phyloP scores from a whole-genome alignment of 2,888 invertebrate species.

The Aphelenchoides bicaudatus region DNA sequence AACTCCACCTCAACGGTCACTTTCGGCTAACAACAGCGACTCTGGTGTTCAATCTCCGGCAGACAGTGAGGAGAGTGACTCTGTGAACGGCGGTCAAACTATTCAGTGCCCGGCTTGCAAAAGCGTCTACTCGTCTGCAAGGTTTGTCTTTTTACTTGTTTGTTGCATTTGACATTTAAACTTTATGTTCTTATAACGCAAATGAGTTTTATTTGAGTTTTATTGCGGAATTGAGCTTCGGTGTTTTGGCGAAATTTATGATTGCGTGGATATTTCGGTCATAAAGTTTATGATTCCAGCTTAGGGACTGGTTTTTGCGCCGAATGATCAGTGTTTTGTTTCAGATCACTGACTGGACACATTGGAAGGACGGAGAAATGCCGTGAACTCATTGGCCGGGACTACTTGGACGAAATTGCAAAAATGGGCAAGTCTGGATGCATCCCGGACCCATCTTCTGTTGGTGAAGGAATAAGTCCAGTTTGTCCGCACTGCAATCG shows the following conservation, averaged over 20 bases:
- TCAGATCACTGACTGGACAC: constrained; percentile 48
- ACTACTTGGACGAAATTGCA: constrained; percentile 46
- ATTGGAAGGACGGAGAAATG: constrained; percentile 56
- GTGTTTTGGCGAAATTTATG: too few species aligned
- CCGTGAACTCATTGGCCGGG: constrained; percentile 44
- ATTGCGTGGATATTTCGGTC: too few species aligned
- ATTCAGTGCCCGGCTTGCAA: constrained; percentile 49
- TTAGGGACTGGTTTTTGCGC: too few species aligned
- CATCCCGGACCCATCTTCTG: constrained; percentile 33
- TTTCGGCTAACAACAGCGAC: constrained; percentile 7
- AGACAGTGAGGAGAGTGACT: constrained; percentile 18
- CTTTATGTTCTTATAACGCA: constrained; percentile 20
- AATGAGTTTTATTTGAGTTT: constrained; percentile 9
- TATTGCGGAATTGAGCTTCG: too few species aligned
- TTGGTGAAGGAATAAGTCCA: constrained; percentile 47
- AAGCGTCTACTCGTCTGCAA: constrained; percentile 49
- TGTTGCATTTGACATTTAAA: too few species aligned
- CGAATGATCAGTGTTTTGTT: constrained; percentile 17
- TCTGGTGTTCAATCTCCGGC: constrained; percentile 19
- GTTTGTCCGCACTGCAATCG: constrained; percentile 55
- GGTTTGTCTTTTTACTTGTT: constrained; percentile 15
- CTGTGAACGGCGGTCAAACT: constrained; percentile 35
- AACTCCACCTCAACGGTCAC: constrained; percentile 9
- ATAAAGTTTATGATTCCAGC: too few species aligned
- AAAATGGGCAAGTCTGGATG: constrained; percentile 28